Evolutionary conservation across 2,888 invertebrate genomes (phyloP).

Genomic region (Drosophila differens): DNA sequence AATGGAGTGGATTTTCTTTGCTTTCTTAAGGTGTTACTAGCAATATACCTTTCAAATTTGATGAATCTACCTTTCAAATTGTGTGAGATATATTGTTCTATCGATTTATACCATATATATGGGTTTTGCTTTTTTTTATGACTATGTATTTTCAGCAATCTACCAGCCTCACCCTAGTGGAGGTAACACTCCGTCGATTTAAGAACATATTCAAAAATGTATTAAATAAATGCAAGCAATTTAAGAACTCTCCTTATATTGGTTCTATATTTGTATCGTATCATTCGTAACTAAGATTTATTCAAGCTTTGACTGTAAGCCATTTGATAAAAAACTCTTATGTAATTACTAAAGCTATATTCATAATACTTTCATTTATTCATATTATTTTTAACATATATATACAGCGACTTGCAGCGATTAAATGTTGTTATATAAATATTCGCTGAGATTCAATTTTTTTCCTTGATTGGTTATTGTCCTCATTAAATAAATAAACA

Average conservation of each 20-base stretch:
- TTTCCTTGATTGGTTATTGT: neutral
- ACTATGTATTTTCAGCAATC: neutral
- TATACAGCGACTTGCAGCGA: neutral
- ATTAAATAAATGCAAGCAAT: neutral
- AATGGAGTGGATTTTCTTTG: neutral
- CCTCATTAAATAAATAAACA: neutral
- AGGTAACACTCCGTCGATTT: neutral
- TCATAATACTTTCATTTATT: neutral
- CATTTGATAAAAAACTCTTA: neutral
- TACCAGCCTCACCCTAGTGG: neutral
- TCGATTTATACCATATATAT: neutral
- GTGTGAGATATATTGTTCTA: neutral
- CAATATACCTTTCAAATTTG: neutral
- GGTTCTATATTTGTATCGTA: neutral
- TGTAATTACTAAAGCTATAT: neutral
- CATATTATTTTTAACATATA: neutral
- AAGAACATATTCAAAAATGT: neutral
- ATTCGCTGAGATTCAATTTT: neutral
- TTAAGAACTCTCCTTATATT: neutral
- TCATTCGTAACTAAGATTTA: neutral
- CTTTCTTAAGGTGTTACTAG: neutral
- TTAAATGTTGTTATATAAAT: neutral
- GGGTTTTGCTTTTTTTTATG: too few relatives aligned
- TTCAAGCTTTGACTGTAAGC: neutral
- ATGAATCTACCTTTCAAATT: neutral